These are phyloP conservation scores for Clepsis dumicolana DNA, from an alignment of 2,888 invertebrate species.

Conservation along the genomic window DNA sequence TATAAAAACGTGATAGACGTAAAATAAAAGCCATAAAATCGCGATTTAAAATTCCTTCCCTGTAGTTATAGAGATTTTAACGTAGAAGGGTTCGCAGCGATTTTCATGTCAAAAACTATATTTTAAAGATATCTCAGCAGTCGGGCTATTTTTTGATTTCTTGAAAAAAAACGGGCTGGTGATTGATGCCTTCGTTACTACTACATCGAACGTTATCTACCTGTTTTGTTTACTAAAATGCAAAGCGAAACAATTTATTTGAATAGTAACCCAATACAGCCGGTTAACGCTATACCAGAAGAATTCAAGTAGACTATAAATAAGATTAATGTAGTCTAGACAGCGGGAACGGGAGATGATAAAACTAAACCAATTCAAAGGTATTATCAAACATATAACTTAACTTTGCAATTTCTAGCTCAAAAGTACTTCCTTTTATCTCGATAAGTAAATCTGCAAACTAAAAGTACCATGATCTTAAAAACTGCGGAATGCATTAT, in stretches of 20 bases:
- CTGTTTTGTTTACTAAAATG: background rate
- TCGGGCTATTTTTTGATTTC: too few species aligned
- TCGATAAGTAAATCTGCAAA: background rate
- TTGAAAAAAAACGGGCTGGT: background rate
- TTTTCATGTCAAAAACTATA: too few species aligned
- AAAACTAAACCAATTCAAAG: conserved; percentile 11
- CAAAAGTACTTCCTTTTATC: conserved; percentile 3
- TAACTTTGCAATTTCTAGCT: conserved; percentile 4
- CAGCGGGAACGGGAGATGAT: conserved; percentile 12
- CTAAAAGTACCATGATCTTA: background rate
- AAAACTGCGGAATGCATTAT: background rate
- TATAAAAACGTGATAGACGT: too few species aligned
- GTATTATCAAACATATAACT: conserved; percentile 6
- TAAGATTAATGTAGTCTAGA: conserved; percentile 42
- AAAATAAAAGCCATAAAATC: too few species aligned
- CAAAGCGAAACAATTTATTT: conserved; percentile 4
- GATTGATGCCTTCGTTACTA: background rate
- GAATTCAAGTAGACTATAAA: conserved; percentile 26
- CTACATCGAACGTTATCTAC: background rate
- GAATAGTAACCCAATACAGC: conserved; percentile 14
- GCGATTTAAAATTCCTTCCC: too few species aligned
- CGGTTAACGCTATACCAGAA: conserved; percentile 10
- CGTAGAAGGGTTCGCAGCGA: too few species aligned
- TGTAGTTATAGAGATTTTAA: too few species aligned
- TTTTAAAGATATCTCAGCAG: too few species aligned